phyloP scores from a whole-genome alignment of 2,888 invertebrate species.

The Copidosoma aretas region DNA sequence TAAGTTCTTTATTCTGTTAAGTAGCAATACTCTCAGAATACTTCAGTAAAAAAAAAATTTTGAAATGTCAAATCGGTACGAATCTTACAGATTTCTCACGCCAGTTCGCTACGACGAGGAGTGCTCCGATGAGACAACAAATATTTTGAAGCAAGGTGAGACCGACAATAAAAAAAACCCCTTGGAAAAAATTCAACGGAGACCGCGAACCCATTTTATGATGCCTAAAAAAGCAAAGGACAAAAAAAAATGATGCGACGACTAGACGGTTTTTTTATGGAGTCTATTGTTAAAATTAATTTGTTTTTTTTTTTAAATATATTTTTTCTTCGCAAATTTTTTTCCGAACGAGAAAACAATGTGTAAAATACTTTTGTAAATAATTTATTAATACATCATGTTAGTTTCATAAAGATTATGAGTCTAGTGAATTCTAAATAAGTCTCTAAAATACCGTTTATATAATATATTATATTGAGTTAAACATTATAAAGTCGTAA shows the following conservation, averaged over 20 bases:
- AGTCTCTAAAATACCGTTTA: conserved; percentile 36
- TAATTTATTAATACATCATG: conserved; percentile 58
- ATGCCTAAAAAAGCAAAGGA: conserved; percentile 30
- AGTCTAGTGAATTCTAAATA: conserved; percentile 39
- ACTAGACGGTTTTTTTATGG: too few relatives aligned
- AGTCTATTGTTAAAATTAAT: conserved; percentile 4
- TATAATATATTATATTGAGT: conserved; percentile 46
- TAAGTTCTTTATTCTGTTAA: conserved; percentile 29
- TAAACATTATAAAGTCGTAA: conserved; percentile 54
- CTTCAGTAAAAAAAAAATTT: conserved; percentile 16
- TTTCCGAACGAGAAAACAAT: conserved; percentile 31
- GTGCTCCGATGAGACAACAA: conserved; percentile 23
- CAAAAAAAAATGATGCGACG: conserved; percentile 7
- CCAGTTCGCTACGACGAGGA: conserved; percentile 26
- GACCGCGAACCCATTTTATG: conserved; percentile 34
- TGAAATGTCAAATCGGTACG: conserved; percentile 20
- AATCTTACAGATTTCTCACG: conserved; percentile 38
- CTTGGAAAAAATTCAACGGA: conserved; percentile 21
- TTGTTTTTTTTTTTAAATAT: conserved; percentile 27
- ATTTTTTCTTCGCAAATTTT: conserved; percentile 6
- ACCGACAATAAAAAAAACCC: conserved; percentile 19
- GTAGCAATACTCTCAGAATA: conserved; percentile 19
- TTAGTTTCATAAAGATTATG: conserved; percentile 44
- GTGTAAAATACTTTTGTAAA: conserved; percentile 58
- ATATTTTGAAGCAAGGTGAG: conserved; percentile 9